Base-by-base conservation (phyloP, 2,888 invertebrate genomes). In the Athalia circularis region DNA sequence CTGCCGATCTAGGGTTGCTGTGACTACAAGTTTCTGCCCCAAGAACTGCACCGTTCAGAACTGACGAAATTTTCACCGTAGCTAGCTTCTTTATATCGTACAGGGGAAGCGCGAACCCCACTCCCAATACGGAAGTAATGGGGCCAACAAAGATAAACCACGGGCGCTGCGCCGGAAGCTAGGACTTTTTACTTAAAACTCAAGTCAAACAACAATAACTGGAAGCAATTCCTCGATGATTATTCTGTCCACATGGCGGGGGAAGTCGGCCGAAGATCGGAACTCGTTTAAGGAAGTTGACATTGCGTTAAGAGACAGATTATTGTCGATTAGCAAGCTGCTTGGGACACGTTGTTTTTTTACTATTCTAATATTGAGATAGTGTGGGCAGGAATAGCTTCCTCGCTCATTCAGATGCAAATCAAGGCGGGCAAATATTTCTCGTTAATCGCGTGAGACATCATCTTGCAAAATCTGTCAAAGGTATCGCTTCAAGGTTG, bases 101-200 rank as follows among this genome's bases (percentile, higher is more conserved):
- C 70, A 15, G 48, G 74, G 43, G 43, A 43, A 57, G 57, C 13
- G 72, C 57, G 64, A 78, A 70, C 79, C 81, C 81, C 80, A 80
- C 80, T 80, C 77, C 79, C 15, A 70, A 80, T 80, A 82, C 83
- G 86, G 85, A 86, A 86, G 83, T 84, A 86, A 85, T 85, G 87
- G 84, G 87, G 87, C 81, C 87, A 83, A 80, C 70, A 80, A 78
- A 86, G 88, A 88, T 88, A 88, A 75, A 86, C 84, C 85, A 81
- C 85, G 83, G 83, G 84, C 83, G 84, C 84, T 84, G 82, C 82
- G 81, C 85, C 86, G 86, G 87, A 86, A 86, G 83, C 82, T 80
- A 59, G 74, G 54, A 81, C 80, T 82, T 80, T 81, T 83, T 79
- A 81, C 75, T 57, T 54, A 65, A 77, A 15, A 77, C 68, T 75